Evolutionary conservation across 2,888 invertebrate species (phyloP).

Genomic region (Patella caerulea): DNA sequence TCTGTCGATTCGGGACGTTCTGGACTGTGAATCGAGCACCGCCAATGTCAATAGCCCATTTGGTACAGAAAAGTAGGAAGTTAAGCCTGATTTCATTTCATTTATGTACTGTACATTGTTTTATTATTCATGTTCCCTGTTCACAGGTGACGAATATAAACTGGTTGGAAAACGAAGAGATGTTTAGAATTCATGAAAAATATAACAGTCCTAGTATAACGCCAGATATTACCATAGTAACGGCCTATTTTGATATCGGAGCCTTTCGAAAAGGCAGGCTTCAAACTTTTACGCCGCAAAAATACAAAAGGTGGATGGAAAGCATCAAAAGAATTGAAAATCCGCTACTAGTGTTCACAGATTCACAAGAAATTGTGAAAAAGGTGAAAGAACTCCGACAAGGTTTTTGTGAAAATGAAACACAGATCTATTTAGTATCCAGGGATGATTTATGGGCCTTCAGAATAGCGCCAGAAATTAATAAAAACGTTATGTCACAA

Average conservation of each 20-base stretch:
- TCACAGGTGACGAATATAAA: too few species aligned
- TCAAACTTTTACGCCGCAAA: slow-evolving; percentile 34
- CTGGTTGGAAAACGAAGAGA: too few species aligned
- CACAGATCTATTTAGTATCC: slow-evolving; percentile 41
- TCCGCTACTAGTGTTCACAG: slow-evolving; percentile 56
- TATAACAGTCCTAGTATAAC: slow-evolving; percentile 10
- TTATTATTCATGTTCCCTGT: too few species aligned
- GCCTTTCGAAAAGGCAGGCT: slow-evolving; percentile 43
- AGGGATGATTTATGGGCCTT: slow-evolving; percentile 54
- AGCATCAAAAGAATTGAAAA: slow-evolving; percentile 54
- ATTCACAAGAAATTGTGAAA: slow-evolving; percentile 39
- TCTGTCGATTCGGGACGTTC: too few species aligned
- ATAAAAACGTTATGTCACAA: slow-evolving; percentile 46
- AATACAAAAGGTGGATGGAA: slow-evolving; percentile 57
- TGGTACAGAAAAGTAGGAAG: too few species aligned
- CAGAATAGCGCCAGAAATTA: slow-evolving; percentile 42
- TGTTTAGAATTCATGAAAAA: neutral
- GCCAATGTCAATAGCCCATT: too few species aligned
- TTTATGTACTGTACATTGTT: too few species aligned
- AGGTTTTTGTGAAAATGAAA: slow-evolving; percentile 38
- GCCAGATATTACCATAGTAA: slow-evolving; percentile 50
- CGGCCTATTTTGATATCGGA: slow-evolving; percentile 54
- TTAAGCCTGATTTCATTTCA: too few species aligned
- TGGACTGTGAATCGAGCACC: too few species aligned
- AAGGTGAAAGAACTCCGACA: slow-evolving; percentile 42